Percentiles rank a stretch among this genome's conserved stretches.
Evolutionary conservation across 1,140 invertebrate genomes (phyloP).

Genomic region (Camponotus pennsylvanicus): DNA sequence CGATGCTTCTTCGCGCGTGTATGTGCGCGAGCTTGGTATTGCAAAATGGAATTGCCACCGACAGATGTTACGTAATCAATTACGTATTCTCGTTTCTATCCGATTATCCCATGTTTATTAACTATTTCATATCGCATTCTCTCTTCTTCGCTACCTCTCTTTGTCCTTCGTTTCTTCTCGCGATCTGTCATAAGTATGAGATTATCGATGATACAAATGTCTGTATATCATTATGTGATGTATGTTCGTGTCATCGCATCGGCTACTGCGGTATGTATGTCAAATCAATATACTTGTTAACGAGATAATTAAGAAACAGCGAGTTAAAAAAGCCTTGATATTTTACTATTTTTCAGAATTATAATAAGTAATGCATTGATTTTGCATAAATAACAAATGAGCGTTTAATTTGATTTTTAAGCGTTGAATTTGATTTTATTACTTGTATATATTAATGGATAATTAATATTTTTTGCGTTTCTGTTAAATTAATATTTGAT

Average conservation of each 20-base stretch:
- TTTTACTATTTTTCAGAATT: not conserved
- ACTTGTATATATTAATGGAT: not conserved
- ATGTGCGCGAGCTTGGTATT: not conserved
- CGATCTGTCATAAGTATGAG: not conserved
- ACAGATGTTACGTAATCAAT: constrained; percentile 27
- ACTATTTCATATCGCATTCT: not conserved
- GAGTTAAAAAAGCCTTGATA: not conserved
- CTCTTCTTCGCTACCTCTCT: not conserved
- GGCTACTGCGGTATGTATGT: not conserved
- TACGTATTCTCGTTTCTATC: constrained; percentile 20
- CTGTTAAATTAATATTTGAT: not conserved
- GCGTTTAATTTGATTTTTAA: not conserved
- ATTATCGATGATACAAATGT: not conserved
- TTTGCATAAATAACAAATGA: not conserved
- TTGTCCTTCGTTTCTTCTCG: not conserved
- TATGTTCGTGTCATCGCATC: not conserved
- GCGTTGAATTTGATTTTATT: not conserved
- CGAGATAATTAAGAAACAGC: not conserved
- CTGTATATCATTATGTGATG: not conserved
- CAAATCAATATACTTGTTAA: not conserved
- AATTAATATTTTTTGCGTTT: not conserved
- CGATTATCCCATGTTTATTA: constrained; percentile 15
- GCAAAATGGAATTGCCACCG: not conserved
- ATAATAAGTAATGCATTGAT: not conserved
- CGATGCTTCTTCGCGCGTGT: not conserved